Evolutionary conservation across 2,888 invertebrate genomes (phyloP).

Genomic region (Brachyopa scutellaris): DNA sequence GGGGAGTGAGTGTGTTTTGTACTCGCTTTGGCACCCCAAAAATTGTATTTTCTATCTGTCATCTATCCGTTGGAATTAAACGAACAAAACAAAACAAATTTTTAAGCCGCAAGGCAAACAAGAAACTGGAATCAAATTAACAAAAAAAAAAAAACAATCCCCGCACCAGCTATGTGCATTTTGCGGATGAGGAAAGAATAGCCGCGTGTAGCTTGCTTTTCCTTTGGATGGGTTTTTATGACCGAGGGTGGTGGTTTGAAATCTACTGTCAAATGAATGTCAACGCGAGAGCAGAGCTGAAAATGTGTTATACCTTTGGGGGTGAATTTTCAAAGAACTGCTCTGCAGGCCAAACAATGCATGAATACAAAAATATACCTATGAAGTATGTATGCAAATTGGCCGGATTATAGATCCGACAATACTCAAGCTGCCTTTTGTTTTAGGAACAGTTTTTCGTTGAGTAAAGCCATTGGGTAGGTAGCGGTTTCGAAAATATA

Average conservation of each 20-base stretch:
- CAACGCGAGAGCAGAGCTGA: constrained; percentile 44
- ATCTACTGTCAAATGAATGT: constrained; percentile 69
- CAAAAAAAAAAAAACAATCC: too few relatives aligned
- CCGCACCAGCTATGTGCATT: not conserved
- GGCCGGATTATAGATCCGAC: constrained; percentile 54
- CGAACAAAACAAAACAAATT: constrained; percentile 53
- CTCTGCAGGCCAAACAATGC: not conserved
- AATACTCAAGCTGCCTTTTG: constrained; percentile 19
- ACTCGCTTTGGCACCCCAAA: constrained; percentile 44
- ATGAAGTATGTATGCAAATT: constrained; percentile 52
- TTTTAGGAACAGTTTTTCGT: too few relatives aligned
- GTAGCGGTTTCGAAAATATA: too few relatives aligned
- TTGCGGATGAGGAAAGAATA: not conserved
- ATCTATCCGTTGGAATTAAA: constrained; percentile 52
- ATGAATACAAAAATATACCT: not conserved
- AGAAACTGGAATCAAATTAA: not conserved
- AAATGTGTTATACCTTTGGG: constrained; percentile 41
- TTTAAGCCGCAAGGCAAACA: constrained; percentile 48
- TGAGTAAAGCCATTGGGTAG: too few relatives aligned
- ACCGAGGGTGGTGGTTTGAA: constrained; percentile 62
- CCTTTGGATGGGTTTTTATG: not conserved
- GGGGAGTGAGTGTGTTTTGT: constrained; percentile 1
- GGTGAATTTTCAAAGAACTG: constrained; percentile 26
- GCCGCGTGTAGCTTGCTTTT: constrained; percentile 2
- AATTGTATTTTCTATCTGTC: constrained; percentile 24